phyloP scores from a whole-genome alignment of 2,888 invertebrate genomes.

The Agrotis segetum region DNA sequence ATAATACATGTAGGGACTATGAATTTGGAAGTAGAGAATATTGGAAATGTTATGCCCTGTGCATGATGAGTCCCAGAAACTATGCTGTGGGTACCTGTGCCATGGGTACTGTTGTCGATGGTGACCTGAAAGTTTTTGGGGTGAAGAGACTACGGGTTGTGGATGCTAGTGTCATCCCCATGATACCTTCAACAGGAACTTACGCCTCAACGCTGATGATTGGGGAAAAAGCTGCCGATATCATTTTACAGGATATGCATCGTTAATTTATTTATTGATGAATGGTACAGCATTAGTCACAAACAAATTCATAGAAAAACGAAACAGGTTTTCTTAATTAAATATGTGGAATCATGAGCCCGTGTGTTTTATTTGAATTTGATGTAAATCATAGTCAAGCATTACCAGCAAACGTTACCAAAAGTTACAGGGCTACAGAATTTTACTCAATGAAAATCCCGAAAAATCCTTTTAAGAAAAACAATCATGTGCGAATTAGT shows the following conservation, averaged over 20 bases:
- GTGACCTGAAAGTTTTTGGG: constrained; percentile 32
- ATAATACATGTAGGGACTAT: not conserved
- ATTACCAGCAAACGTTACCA: no score
- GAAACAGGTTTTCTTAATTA: no score
- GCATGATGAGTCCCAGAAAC: constrained; percentile 16
- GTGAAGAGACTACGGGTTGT: constrained; percentile 60
- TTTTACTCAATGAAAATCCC: no score
- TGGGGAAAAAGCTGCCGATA: constrained; percentile 64
- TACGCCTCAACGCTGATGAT: constrained; percentile 83
- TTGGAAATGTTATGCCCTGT: constrained; percentile 45
- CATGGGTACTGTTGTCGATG: constrained; percentile 51
- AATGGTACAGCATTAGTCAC: no score
- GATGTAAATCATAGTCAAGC: no score
- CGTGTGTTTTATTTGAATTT: no score
- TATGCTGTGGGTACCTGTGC: constrained; percentile 36
- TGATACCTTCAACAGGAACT: constrained; percentile 89
- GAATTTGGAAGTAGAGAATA: constrained; percentile 20
- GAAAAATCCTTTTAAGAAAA: no score
- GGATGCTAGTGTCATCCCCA: constrained; percentile 82
- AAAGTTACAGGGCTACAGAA: no score
- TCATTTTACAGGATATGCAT: constrained; percentile 39
- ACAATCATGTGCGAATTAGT: no score
- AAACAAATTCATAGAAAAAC: no score
- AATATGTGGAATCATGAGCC: no score
- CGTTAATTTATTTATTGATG: not conserved